Percentiles rank a stretch among this genome's conserved stretches.
These are phyloP conservation scores for Cremastobaeus sp. DNA, from an alignment of 2,888 invertebrate species.

Conservation along the genomic window DNA sequence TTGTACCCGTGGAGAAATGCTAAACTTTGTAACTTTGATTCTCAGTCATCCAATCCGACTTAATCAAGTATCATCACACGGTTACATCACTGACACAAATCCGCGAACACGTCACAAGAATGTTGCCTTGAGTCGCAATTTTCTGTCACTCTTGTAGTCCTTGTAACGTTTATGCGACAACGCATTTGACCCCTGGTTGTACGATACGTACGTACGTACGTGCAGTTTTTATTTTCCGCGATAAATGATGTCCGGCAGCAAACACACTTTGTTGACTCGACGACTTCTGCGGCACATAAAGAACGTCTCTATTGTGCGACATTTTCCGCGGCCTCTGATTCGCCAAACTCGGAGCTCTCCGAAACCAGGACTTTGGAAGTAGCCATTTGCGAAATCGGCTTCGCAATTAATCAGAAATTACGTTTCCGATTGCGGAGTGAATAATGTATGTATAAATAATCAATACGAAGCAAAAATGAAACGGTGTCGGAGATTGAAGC, in stretches of 20 bases:
- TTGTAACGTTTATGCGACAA: slow-evolving; percentile 43
- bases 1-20: no score
- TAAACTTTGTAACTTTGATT: slow-evolving; percentile 1
- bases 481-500: no score
- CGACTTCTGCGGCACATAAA: no score
- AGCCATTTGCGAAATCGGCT: no score
- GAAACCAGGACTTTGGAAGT: no score
- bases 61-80: slow-evolving; percentile 32
- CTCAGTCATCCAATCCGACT: slow-evolving; percentile 10
- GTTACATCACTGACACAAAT: slow-evolving; percentile 41
- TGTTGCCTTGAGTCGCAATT: slow-evolving; percentile 39
- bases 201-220: slow-evolving; percentile 1
- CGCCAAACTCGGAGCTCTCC: no score
- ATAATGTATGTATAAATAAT: no score
- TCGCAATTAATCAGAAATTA: no score
- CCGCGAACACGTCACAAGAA: slow-evolving; percentile 18
- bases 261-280: neutral
- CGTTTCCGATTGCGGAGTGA: no score
- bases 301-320: no score
- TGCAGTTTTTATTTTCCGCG: slow-evolving; percentile 10
- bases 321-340: no score
- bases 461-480: no score
- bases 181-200: slow-evolving; percentile 22
- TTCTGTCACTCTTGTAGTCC: slow-evolving; percentile 43
- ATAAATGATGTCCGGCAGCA: slow-evolving; percentile 7